Evolutionary conservation across 2,888 invertebrate genomes (phyloP), one percentile per base, ranked within the genome.

Genomic region (Morpho achilles): DNA sequence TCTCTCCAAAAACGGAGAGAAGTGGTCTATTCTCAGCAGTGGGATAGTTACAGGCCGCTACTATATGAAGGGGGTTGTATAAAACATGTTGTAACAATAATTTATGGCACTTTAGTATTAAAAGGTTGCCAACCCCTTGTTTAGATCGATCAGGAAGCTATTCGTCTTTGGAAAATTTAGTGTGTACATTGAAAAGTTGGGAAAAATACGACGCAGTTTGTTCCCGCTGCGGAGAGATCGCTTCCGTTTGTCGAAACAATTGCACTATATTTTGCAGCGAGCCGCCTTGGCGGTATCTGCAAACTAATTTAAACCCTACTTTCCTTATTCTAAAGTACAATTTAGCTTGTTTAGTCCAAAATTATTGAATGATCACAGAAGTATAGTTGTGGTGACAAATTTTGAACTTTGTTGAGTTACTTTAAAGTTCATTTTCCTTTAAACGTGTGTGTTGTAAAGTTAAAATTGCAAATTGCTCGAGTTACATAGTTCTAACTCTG

Each of bases 121-220:
- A 1, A 43, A 42, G 47, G 47, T 47, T 53, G 41, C 40, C 22
- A 22, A 41, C 53, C 22, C 40, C 6, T 9, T 0, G 41, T 40
- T 9, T 22, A 16, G 23, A 48, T 48, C 43, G 43, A 50, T 50
- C 49, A 7, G 16, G 10, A 50, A 55, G 49, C 44, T 44, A 55
- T 49, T 55, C 9, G 43, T 39, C 55, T 43, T 55, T 43, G 49
- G 43, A 48, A 55, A 55, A 50, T 55, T 49, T 44, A 54, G 54
- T 63, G 56, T 16, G 58, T 32, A 56, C 54, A 53, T 59, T 56
- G 56, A 48, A 55, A 55, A 63, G 47, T 53, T 63, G 58, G 58
- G 47, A 56, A 62, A 63, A 64, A 61, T 62, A 62, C 56, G 55
- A 43, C 48, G 55, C 56, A 62, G 62, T 64, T 62, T 64, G 62